Evolutionary conservation across 2,797 vertebrate species (phyloP).

Genomic region (Acipenser transmontanus): DNA sequence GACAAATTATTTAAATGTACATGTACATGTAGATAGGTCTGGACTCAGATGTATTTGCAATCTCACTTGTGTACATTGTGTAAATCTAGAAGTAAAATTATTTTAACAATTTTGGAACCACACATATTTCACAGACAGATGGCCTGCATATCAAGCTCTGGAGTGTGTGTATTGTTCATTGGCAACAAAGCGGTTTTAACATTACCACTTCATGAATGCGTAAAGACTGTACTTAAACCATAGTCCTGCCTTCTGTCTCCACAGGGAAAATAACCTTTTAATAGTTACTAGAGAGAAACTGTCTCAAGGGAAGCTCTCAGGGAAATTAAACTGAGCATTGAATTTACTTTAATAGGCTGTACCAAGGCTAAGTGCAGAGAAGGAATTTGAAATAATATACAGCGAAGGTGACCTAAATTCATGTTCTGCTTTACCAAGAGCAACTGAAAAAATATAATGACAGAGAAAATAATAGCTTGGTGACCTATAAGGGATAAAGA

Average conservation of each 20-base stretch:
- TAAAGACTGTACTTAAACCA: conserved; percentile 3
- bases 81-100: background rate
- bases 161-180: background rate
- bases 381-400: background rate
- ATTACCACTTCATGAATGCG: conserved; percentile 1
- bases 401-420: background rate
- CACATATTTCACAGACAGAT: background rate
- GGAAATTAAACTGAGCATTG: conserved; percentile 3
- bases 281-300: background rate
- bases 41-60: no score
- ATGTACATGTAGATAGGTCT: no score
- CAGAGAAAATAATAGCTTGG: no score
- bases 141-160: background rate
- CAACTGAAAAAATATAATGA: background rate
- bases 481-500: no score
- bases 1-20: no score
- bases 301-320: conserved; percentile 1
- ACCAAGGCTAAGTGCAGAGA: background rate
- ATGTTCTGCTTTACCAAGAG: background rate
- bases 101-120: background rate
- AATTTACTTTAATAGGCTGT: conserved; percentile 4
- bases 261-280: conserved; percentile 4
- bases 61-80: no score
- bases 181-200: background rate
- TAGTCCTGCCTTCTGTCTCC: background rate